These are phyloP conservation scores for Lathamus discolor DNA, from an alignment of 2,113 vertebrate genomes.

Conservation along the genomic window DNA sequence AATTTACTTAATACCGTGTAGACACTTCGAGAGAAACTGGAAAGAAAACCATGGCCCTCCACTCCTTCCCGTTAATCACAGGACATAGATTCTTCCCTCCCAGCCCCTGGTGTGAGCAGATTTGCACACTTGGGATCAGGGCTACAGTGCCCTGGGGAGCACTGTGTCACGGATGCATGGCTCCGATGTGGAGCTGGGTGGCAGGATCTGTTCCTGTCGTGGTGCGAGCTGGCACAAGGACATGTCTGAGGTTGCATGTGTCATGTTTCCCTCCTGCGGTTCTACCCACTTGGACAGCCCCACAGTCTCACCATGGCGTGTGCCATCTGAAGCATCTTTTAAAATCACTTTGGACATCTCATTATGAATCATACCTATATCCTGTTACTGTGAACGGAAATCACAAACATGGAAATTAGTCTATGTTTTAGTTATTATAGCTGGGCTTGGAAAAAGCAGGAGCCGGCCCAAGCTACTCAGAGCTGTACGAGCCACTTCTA, in stretches of 20 bases:
- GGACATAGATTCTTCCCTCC: background rate
- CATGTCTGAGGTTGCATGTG: background rate
- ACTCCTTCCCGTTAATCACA: background rate
- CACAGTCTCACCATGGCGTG: accelerated
- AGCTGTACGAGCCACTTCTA: background rate
- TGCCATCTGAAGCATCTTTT: conserved; percentile 26
- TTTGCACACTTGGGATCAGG: background rate
- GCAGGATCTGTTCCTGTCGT: accelerated
- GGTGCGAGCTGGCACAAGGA: background rate
- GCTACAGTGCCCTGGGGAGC: background rate
- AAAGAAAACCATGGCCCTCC: background rate
- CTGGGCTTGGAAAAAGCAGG: conserved; percentile 55
- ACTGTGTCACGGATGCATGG: accelerated
- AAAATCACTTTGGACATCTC: conserved; percentile 6
- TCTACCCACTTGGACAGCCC: background rate
- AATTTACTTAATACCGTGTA: background rate
- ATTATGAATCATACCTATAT: conserved; percentile 35
- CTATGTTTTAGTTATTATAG: background rate
- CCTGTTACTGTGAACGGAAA: background rate
- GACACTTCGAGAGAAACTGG: background rate
- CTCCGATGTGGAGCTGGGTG: accelerated
- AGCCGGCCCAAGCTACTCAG: conserved; percentile 42
- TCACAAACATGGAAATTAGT: background rate
- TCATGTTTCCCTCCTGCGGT: background rate
- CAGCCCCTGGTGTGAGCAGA: background rate